These are phyloP conservation scores for Spheniscus humboldti DNA, from an alignment of 2,797 vertebrate genomes.

Conservation along the genomic window DNA sequence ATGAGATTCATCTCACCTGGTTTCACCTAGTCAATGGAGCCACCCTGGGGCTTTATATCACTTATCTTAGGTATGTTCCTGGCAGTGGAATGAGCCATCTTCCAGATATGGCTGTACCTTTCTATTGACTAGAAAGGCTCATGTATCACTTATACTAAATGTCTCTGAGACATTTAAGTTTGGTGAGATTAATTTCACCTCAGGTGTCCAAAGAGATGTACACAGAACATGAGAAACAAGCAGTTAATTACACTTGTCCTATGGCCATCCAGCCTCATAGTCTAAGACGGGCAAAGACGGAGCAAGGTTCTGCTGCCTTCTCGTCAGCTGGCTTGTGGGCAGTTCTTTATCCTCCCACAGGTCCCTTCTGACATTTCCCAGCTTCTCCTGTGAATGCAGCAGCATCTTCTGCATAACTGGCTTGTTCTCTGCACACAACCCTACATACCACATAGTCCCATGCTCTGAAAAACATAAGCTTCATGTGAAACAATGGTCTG, in stretches of 20 bases:
- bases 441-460: accelerated
- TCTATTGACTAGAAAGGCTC: background rate
- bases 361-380: background rate
- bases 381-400: background rate
- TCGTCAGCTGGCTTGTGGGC: background rate
- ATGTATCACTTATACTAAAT: background rate
- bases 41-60: background rate
- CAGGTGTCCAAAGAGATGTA: background rate
- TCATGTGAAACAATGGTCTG: background rate
- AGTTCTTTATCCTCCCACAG: background rate
- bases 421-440: background rate
- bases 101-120: background rate
- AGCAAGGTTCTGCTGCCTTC: background rate
- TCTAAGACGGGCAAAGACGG: background rate
- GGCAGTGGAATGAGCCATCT: background rate
- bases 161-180: background rate
- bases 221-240: background rate
- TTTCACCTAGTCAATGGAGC: background rate
- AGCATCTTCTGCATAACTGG: accelerated
- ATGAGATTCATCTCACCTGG: background rate
- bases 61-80: background rate
- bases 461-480: background rate
- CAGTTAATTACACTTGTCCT: background rate
- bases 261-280: background rate
- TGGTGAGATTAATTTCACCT: background rate